Percentiles rank a stretch among this genome's conserved stretches.
phyloP scores from a whole-genome alignment of 2,797 vertebrate species.

The Acanthiza pusilla region DNA sequence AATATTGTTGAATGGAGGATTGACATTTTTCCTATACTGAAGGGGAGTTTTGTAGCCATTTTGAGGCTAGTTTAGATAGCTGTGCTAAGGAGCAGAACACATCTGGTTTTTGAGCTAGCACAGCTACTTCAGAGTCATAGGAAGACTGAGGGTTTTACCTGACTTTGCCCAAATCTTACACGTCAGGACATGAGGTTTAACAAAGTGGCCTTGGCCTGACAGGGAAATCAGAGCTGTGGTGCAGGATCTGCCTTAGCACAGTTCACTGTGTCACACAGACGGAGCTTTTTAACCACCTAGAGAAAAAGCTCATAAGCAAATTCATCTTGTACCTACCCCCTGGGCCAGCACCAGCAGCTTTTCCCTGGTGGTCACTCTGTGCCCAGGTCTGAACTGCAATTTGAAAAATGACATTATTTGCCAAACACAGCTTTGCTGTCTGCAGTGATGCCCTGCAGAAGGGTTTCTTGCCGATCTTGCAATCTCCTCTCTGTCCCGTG shows the following conservation, averaged over 20 bases:
- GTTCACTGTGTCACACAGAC: neutral
- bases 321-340: neutral
- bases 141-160: neutral
- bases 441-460: neutral
- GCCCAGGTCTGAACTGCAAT: neutral
- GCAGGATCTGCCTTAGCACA: fast-evolving
- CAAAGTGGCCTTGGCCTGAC: neutral
- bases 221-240: neutral
- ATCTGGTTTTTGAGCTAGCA: neutral
- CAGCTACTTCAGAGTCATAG: neutral
- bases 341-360: neutral
- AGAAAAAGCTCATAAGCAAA: neutral
- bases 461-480: neutral
- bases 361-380: neutral
- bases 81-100: neutral
- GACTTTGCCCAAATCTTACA: neutral
- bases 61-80: neutral
- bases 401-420: neutral
- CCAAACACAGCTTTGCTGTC: neutral
- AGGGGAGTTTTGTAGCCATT: neutral
- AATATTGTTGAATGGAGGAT: neutral
- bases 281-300: neutral
- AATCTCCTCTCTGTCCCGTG: fast-evolving
- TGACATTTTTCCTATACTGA: neutral
- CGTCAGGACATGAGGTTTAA: neutral